phyloP scores from a whole-genome alignment of 2,888 invertebrate species.

The Cabera pusaria region DNA sequence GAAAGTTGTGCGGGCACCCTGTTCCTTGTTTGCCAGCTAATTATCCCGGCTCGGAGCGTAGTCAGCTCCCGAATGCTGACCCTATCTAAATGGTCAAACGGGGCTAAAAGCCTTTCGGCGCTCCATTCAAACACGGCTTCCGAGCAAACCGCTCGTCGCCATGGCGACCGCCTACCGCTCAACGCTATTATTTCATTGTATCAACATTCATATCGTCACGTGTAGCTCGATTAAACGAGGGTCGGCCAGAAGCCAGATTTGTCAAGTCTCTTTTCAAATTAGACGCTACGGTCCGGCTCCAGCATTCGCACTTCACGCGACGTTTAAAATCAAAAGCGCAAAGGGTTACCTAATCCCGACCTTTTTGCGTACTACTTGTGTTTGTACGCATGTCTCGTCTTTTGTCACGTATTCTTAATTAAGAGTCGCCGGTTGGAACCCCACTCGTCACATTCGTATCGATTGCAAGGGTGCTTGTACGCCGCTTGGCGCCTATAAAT shows the following conservation, averaged over 20 bases:
- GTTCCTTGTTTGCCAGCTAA: constrained; percentile 80
- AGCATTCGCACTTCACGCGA: constrained; percentile 73
- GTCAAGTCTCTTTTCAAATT: constrained; percentile 79
- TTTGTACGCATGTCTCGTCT: constrained; percentile 80
- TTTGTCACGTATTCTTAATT: constrained; percentile 85
- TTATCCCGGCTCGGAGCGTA: constrained; percentile 68
- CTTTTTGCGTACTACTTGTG: constrained; percentile 76
- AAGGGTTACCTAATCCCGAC: constrained; percentile 81
- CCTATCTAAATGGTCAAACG: constrained; percentile 73
- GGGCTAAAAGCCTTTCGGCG: constrained; percentile 67
- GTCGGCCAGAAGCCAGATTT: constrained; percentile 78
- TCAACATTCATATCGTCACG: constrained; percentile 78
- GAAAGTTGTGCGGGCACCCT: constrained; percentile 68
- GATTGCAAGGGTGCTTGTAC: constrained; percentile 61
- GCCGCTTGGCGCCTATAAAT: constrained; percentile 52
- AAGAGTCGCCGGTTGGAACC: constrained; percentile 74
- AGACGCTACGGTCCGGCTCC: constrained; percentile 67
- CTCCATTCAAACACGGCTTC: constrained; percentile 66
- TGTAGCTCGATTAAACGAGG: constrained; percentile 76
- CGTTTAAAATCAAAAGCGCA: constrained; percentile 82
- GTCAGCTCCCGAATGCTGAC: constrained; percentile 73
- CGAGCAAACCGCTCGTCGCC: constrained; percentile 61
- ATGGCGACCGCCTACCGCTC: constrained; percentile 70
- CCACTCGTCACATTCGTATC: constrained; percentile 75
- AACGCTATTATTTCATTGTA: constrained; percentile 74